phyloP scores from a whole-genome alignment of 2,888 invertebrate species.

The Keiferia lycopersicella region DNA sequence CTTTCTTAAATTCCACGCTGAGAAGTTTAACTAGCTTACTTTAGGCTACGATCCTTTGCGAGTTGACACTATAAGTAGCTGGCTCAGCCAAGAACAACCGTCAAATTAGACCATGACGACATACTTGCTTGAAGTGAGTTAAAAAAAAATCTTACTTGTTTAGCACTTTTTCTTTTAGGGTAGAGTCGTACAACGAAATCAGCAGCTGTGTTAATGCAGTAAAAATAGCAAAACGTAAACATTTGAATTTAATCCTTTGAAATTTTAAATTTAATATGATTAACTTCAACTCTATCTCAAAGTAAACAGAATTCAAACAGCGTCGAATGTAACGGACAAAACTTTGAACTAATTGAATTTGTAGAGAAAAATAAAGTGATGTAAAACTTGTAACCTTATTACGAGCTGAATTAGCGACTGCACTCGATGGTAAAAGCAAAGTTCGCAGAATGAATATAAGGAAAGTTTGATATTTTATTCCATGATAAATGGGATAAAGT shows the following conservation, averaged over 20 bases:
- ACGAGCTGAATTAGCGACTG: conserved; percentile 26
- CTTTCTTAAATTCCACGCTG: too few relatives aligned
- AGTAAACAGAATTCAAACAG: conserved; percentile 7
- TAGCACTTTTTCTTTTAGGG: too few relatives aligned
- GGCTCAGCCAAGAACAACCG: too few relatives aligned
- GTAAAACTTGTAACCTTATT: conserved; percentile 24
- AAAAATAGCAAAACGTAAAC: too few relatives aligned
- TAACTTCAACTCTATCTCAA: conserved; percentile 4
- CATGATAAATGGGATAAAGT: conserved; percentile 79
- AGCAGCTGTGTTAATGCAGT: not conserved
- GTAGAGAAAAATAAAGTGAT: conserved; percentile 23
- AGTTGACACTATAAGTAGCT: too few relatives aligned
- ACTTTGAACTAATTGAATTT: conserved; percentile 9
- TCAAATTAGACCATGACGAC: too few relatives aligned
- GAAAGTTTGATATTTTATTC: conserved; percentile 61
- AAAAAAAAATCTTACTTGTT: too few relatives aligned
- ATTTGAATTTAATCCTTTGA: too few relatives aligned
- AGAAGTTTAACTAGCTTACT: too few relatives aligned
- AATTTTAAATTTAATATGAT: not conserved
- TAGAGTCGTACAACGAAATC: too few relatives aligned
- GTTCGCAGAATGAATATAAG: conserved; percentile 48
- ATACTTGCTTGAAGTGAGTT: too few relatives aligned
- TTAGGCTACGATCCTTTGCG: too few relatives aligned
- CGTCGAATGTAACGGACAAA: conserved; percentile 10
- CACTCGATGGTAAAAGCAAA: conserved; percentile 39